Base-by-base conservation (phyloP, 2,797 vertebrate genomes). In the Sebastes kiyomatsui region DNA sequence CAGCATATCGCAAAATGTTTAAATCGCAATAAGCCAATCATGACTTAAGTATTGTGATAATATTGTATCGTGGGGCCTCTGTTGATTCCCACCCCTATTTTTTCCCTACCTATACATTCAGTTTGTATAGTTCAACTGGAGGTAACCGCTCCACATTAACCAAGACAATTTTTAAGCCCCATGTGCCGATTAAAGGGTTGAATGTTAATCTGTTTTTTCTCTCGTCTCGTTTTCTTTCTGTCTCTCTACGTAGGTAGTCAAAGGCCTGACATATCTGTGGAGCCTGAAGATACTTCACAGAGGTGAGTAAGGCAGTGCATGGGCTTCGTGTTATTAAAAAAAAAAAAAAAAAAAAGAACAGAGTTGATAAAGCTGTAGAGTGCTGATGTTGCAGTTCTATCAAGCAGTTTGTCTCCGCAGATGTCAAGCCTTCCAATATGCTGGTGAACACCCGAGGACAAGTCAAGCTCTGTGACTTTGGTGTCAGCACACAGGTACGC, bases 351-450 rank as follows among this genome's bases (percentile, higher is more conserved):
- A 81, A 70, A 81, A 75, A 60, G 54, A 81, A 75, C 67, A 75
- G 66, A 83, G 85, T 90, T 90, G 84, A 90, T 91, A 83, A 90
- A 92, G 90, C 80, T 64, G 73, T 76, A 74, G 69, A 90, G 84
- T 90, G 94, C 92, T 92, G 93, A 94, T 79, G 75, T 59, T 75
- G 93, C 88, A 84, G 76, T 93, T 94, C 67, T 81, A 61, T 90
- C 81, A 86, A 88, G 81, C 92, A 82, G 81, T 94, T 92, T 95
- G 87, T 95, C 86, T 94, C 77, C 72, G 38, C 94, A 99, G 98
- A 99, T 80, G 98, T 99, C 91, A 99, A 99, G 85, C 98, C 98
- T 0, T 99, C 98, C 80, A 99, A 99, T 81, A 99, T 99, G 97
- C 78, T 99, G 93, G 98, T 99, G 84, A 99, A 99, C 96, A 99